Evolutionary conservation across 2,888 invertebrate species (phyloP).

Genomic region (Hemicrepidius hirtus): DNA sequence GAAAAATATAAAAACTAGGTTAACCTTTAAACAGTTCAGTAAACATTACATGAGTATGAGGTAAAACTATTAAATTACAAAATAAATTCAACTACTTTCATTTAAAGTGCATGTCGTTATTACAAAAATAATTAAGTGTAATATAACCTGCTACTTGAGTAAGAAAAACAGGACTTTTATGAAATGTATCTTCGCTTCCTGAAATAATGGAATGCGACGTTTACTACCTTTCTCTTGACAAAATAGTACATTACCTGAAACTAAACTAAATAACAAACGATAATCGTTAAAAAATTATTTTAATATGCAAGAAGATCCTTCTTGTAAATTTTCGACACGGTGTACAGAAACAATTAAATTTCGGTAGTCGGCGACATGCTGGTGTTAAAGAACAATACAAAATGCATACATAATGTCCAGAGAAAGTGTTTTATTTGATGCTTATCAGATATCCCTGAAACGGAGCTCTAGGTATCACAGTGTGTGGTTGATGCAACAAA

Average conservation of each 20-base stretch:
- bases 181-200: slow-evolving; percentile 35
- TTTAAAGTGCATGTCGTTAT: background rate
- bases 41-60: background rate
- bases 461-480: slow-evolving; percentile 35
- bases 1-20: background rate
- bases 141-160: slow-evolving; percentile 13
- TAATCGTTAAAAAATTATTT: background rate
- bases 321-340: background rate
- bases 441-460: slow-evolving; percentile 54
- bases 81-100: background rate
- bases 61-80: background rate
- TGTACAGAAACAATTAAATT: background rate
- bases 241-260: background rate
- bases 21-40: background rate
- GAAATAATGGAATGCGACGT: slow-evolving; percentile 15
- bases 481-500: slow-evolving; percentile 42
- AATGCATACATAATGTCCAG: slow-evolving; percentile 44
- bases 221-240: slow-evolving; percentile 20
- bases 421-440: slow-evolving; percentile 51
- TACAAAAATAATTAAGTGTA: background rate
- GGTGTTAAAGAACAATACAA: slow-evolving; percentile 32
- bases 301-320: too few relatives aligned
- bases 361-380: slow-evolving; percentile 20
- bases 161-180: slow-evolving; percentile 23
- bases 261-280: background rate